Percentiles rank a stretch among this genome's conserved stretches.
These are phyloP conservation scores for Podarcis cretensis DNA, from an alignment of 2,113 vertebrate species.

Conservation along the genomic window DNA sequence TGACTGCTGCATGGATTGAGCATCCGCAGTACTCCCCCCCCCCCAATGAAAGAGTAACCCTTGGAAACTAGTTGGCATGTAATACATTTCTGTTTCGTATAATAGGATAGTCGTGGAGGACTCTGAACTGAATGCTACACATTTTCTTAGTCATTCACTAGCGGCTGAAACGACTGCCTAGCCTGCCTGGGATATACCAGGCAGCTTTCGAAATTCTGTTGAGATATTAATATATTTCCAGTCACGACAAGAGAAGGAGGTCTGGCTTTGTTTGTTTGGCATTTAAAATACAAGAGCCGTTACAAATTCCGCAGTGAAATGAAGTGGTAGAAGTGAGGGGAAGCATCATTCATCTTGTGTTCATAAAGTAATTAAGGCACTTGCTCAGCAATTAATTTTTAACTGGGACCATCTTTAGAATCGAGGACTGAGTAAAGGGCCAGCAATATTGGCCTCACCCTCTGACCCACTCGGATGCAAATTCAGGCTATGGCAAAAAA, in stretches of 20 bases:
- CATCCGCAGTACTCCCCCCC: conserved; percentile 52
- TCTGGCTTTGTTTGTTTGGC: neutral
- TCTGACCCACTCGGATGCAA: neutral
- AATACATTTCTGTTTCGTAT: conserved; percentile 62
- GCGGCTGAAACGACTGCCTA: conserved; percentile 43
- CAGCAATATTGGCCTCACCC: neutral
- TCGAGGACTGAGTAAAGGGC: neutral
- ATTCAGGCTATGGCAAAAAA: neutral
- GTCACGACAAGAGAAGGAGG: neutral
- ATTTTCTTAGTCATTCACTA: conserved; percentile 55
- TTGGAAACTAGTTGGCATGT: conserved; percentile 63
- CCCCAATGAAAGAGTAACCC: conserved; percentile 68
- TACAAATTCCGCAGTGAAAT: neutral
- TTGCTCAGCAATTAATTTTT: neutral
- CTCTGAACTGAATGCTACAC: conserved; percentile 58
- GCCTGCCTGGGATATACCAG: conserved; percentile 2
- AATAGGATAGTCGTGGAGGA: conserved; percentile 60
- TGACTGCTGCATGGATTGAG: conserved; percentile 58
- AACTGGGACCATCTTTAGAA: neutral
- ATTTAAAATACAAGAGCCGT: neutral
- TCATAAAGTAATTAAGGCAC: neutral
- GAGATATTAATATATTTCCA: neutral
- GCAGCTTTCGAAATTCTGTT: conserved; percentile 33
- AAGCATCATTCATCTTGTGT: neutral
- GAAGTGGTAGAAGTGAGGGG: neutral